phyloP scores from a whole-genome alignment of 2,113 vertebrate species.

The Enhydra lutris region DNA sequence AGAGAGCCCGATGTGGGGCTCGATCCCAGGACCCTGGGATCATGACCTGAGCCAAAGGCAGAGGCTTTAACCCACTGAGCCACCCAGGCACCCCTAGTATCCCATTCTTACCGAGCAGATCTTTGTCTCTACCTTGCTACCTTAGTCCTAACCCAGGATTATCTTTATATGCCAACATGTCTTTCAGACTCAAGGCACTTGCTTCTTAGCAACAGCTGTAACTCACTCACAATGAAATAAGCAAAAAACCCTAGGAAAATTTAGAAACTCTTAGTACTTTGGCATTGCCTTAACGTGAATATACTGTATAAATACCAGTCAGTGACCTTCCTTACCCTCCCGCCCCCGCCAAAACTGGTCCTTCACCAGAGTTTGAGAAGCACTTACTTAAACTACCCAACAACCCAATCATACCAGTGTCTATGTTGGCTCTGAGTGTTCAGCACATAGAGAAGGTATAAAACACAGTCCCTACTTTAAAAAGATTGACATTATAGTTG shows the following conservation, averaged over 20 bases:
- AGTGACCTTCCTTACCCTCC: background rate
- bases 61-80: too few relatives aligned
- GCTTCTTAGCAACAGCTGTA: slow-evolving; percentile 10
- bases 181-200: background rate
- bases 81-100: background rate
- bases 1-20: too few relatives aligned
- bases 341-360: background rate
- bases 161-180: background rate
- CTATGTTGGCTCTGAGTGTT: background rate
- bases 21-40: too few relatives aligned
- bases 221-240: background rate
- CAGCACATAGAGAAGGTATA: background rate
- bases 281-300: background rate
- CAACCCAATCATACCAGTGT: background rate
- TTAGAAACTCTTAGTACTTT: slow-evolving; percentile 17
- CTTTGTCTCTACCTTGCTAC: background rate
- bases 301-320: background rate
- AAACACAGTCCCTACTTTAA: background rate
- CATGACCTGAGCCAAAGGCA: too few relatives aligned
- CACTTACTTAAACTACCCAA: background rate
- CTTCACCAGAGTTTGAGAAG: background rate
- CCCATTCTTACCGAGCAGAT: background rate
- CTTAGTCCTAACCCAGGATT: slow-evolving; percentile 15
- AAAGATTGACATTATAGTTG: background rate
- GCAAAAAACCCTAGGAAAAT: background rate